Base-by-base conservation (phyloP, 2,797 vertebrate species). In the Vireo griseus region DNA sequence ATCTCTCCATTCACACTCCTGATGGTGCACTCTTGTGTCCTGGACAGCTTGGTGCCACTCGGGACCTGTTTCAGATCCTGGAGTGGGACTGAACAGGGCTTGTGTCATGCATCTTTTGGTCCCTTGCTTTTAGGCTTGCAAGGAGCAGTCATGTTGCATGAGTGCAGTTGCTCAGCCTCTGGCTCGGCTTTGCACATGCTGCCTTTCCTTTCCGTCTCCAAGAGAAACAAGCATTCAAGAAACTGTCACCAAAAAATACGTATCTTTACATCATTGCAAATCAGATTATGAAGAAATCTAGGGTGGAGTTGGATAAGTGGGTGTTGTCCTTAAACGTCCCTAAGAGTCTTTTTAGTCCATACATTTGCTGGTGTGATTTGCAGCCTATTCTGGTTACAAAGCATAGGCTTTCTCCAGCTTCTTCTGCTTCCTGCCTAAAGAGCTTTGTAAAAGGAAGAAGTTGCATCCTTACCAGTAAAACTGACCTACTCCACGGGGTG, bases 311-410 rank as follows among this genome's bases (percentile, higher is more conserved):
- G 80, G 58, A 67, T 26, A 73, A 13, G 83, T 73, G 74, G 54
- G 55, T 55, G 75, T 2, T 93, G 45, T 93, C 78, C 84, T 94
- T 75, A 94, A 78, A 18, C 51, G 58, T 93, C 68, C 57, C 29
- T 51, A 31, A 18, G 6, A 39, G 55, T 71, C 80, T 44, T 80
- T 83, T 62, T 11, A 78, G 51, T 54, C 58, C 45, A 29, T 59
- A 39, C 13, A 2, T 51, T 82, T 61, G n/a, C 35, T 44, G 54
- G 31, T 61, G 39, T 31, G 57, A 71, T 90, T 90, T 58, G n/a
- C 61, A 85, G 42, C 21, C 61, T 89, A 1, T 39, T 28, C 55
- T 71, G n/a, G 13, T 76, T 67, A 78, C 44, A 75, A 39, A 81
- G 73, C 45, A 42, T 11, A 72, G 33, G 42, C n/a, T 75, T 82